Evolutionary conservation across 1,140 invertebrate genomes (phyloP).

Genomic region (Hirudo medicinalis): DNA sequence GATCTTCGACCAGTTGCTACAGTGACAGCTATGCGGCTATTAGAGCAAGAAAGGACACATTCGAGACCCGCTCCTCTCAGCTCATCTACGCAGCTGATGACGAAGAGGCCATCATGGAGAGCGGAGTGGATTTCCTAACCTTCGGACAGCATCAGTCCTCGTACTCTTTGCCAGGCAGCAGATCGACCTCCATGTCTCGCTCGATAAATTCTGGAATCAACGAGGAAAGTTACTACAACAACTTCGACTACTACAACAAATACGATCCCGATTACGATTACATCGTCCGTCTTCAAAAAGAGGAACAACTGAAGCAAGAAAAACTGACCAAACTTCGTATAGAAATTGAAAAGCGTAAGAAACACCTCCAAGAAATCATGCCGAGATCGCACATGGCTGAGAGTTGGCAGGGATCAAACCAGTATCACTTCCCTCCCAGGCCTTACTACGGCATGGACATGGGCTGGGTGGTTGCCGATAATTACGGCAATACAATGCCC

Average conservation of each 20-base stretch:
- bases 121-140: constrained; percentile 25
- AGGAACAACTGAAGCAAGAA: constrained; percentile 2
- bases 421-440: neutral
- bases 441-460: neutral
- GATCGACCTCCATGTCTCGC: neutral
- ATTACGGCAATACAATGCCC: neutral
- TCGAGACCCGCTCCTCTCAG: constrained; percentile 21
- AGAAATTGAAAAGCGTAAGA: constrained; percentile 50
- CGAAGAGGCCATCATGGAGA: constrained; percentile 25
- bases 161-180: neutral
- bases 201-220: neutral
- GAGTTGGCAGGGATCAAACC: neutral
- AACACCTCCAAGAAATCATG: constrained; percentile 51
- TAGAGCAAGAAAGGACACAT: constrained; percentile 34
- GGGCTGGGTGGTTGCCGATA: neutral
- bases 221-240: neutral
- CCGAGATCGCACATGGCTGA: constrained; percentile 45
- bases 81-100: constrained; percentile 34
- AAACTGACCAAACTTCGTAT: constrained; percentile 43
- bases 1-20: constrained; percentile 24
- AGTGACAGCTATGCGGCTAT: constrained; percentile 32
- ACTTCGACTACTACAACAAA: neutral
- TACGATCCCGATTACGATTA: constrained; percentile 8
- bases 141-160: neutral
- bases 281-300: neutral